Base-by-base conservation (phyloP, 2,113 vertebrate genomes). In the Chitala chitala region DNA sequence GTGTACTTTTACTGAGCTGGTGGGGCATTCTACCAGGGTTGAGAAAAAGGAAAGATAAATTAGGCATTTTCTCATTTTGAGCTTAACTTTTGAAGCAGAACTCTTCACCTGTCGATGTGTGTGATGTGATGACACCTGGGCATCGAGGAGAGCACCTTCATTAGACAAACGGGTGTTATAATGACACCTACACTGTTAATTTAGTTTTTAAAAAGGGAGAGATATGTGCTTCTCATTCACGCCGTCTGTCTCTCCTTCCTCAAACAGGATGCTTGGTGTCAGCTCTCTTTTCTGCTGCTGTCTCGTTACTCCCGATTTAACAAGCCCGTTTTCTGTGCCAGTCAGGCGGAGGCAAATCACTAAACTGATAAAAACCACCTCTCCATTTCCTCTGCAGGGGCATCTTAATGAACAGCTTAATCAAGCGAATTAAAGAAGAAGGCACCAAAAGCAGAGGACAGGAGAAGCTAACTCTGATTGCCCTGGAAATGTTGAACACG, bases 381-480 rank as follows among this genome's bases (percentile, higher is more conserved):
- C 12, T 51, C 48, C 48, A 51, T 20, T 20, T 51, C 20, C 48
- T 51, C 48, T 20, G 7, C 2, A 51, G 38, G 64, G 42, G 40
- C 64, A 68, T 46, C 64, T 68, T 68, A 68, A 68, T 42, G 42
- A 68, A 68, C 40, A 46, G 64, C 40, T 66, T 66, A 40, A 68
- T 68, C 64, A 46, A 68, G 42, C 15, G 17, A 68, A 48, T 68
- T 68, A 68, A 68, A 36, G 59, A 68, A 42, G n/a, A 31, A 48
- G 26, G 42, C 24, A 68, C 17, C 17, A 46, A 68, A 24, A 46
- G 64, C 42, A n/a, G 3, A 68, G 64, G 64, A 48, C 5, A 42
- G 9, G 64, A 68, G 15, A 68, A 48, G 64, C 42, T 5, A 24
- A n/a, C n/a, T n/a, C 24, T 46, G 64, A 66, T 66, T 44, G 17